phyloP scores from a whole-genome alignment of 2,797 vertebrate species.

The Myiotriccus ornatus region DNA sequence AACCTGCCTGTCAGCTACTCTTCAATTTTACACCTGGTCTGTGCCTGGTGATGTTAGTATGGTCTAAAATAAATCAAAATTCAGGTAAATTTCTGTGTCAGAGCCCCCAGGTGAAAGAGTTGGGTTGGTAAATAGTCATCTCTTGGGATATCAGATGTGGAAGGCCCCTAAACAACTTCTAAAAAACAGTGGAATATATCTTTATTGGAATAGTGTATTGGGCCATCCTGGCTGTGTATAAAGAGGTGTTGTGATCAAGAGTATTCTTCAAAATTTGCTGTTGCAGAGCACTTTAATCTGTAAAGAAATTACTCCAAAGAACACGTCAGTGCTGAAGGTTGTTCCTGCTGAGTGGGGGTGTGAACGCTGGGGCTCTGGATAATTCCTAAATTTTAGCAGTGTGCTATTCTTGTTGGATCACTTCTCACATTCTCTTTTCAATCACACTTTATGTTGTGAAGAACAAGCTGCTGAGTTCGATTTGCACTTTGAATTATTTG shows the following conservation, averaged over 20 bases:
- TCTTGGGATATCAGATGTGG: neutral
- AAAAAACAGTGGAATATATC: neutral
- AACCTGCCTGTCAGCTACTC: neutral
- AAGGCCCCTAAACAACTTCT: neutral
- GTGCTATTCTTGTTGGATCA: neutral
- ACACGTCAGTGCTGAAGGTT: neutral
- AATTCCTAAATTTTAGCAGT: neutral
- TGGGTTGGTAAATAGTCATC: neutral
- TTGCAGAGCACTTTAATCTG: neutral
- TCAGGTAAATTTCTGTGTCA: neutral
- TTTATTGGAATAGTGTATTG: neutral
- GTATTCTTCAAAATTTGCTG: neutral
- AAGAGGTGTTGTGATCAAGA: neutral
- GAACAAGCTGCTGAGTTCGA: neutral
- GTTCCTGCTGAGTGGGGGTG: neutral
- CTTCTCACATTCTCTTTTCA: neutral
- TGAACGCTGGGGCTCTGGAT: neutral
- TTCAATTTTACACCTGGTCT: accelerated
- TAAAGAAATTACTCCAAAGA: neutral
- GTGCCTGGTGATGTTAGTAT: accelerated
- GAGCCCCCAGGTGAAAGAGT: neutral
- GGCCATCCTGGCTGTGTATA: neutral
- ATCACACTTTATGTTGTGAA: neutral
- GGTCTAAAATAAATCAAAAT: neutral
- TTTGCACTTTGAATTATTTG: neutral